Evolutionary conservation across 2,888 invertebrate species (phyloP), one percentile per base, ranked within the genome.

Genomic region (Micropterix aruncella): DNA sequence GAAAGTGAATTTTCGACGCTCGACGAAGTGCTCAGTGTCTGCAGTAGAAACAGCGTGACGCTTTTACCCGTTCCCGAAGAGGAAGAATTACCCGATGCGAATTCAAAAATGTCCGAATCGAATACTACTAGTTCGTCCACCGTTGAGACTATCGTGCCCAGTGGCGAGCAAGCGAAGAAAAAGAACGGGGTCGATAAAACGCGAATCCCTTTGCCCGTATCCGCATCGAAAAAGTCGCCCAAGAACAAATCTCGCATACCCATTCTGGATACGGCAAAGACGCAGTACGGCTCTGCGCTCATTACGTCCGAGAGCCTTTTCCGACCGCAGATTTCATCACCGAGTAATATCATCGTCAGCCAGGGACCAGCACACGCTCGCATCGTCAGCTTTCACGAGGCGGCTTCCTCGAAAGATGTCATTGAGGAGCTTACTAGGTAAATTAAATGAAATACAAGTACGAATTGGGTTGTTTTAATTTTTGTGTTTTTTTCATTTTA

Each of bases 361-460:
- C 71, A 69, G 52, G 77, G 76, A 46, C 65, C 66, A 1, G 65
- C 65, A 1, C 62, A 73, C 52, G 48, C 48, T 40, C 67, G 80
- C 53, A 76, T 75, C 5, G 61, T 81, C 46, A 80, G 81, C 62
- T 83, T 83, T 56, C 82, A 81, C 54, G 82, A 83, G 56, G 73
- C 79, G 48, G 81, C 83, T 12, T 81, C 83, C 36, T 82, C 82
- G 38, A 83, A 83, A 57, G 83, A 83, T 57, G 81, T 83, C 44
- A 83, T 84, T 52, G 83, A 83, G 54, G 83, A 83, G 56, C 65
- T 84, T 15, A 83, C 83, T 58, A 72, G 71, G 71, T 68, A 47
- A 56, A 54, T 16, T 42, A 16, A 17, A 44, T 42, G 27, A 41
- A 38, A 15, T 38, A 43, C n/a, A 44, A 38, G 38, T 44, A 40